phyloP scores from a whole-genome alignment of 2,797 vertebrate species.

The Acanthurus leucopareius region DNA sequence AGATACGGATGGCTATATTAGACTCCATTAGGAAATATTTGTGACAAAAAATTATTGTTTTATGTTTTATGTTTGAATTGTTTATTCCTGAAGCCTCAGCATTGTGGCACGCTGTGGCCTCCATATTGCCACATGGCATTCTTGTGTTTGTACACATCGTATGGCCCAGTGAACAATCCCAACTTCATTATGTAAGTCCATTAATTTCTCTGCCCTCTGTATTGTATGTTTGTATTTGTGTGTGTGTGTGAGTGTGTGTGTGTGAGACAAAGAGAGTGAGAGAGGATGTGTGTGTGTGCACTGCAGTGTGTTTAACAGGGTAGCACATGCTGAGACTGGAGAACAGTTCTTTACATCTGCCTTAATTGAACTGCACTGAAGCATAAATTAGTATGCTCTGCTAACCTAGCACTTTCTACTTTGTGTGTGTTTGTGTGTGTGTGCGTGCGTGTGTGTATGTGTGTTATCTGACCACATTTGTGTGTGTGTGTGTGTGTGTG shows the following conservation, averaged over 20 bases:
- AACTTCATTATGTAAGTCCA: slow-evolving; percentile 49
- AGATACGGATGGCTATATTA: too few species aligned
- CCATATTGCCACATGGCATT: slow-evolving; percentile 26
- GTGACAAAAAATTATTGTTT: background rate
- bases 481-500: slow-evolving; percentile 18
- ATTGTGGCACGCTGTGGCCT: slow-evolving; percentile 3
- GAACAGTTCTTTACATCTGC: slow-evolving; percentile 70
- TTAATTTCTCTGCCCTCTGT: slow-evolving; percentile 20
- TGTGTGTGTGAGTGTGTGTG: slow-evolving; percentile 22
- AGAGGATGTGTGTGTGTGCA: slow-evolving; percentile 20
- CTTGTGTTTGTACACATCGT: slow-evolving; percentile 54
- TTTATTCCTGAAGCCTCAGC: slow-evolving; percentile 11
- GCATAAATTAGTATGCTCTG: slow-evolving; percentile 73
- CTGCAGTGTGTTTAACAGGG: slow-evolving; percentile 65
- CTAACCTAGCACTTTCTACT: slow-evolving; percentile 68
- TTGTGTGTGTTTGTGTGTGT: slow-evolving; percentile 14
- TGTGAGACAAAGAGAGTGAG: background rate
- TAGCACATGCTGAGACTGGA: slow-evolving; percentile 58
- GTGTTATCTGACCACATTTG: slow-evolving; percentile 23
- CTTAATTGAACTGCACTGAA: slow-evolving; percentile 77
- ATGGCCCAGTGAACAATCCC: slow-evolving; percentile 46
- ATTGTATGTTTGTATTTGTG: slow-evolving; percentile 12
- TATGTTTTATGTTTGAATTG: background rate
- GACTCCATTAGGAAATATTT: background rate
- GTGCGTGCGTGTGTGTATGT: slow-evolving; percentile 13